Conservation (phyloP, 2,888 invertebrate genomes). For the Melieria picta region DNA sequence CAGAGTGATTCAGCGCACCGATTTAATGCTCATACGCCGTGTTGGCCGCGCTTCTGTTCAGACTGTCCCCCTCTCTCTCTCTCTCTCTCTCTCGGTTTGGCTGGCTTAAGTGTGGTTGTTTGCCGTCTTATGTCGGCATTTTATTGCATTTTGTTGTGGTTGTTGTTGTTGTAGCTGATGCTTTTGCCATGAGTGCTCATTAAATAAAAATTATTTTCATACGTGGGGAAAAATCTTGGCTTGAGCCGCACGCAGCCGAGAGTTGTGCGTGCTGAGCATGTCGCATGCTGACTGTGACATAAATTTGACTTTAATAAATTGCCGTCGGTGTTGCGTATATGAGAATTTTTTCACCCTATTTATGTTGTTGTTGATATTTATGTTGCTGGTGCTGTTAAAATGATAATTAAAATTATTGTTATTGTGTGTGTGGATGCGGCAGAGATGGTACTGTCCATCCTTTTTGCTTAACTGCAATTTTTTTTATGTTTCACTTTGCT, state of each 20-base stretch:
- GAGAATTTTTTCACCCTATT: background rate
- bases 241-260: background rate
- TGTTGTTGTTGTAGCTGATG: background rate
- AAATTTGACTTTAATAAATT: conserved; percentile 15
- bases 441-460: too few relatives aligned
- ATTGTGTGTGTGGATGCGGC: too few relatives aligned
- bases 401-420: too few relatives aligned
- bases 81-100: too few relatives aligned
- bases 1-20: too few relatives aligned
- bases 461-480: too few relatives aligned
- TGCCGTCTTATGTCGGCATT: background rate
- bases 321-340: background rate
- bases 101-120: too few relatives aligned
- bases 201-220: conserved; percentile 9
- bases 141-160: background rate
- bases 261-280: too few relatives aligned
- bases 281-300: background rate
- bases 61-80: too few relatives aligned
- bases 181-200: background rate
- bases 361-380: background rate
- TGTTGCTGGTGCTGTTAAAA: background rate
- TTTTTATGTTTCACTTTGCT: too few relatives aligned
- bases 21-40: too few relatives aligned
- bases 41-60: too few relatives aligned
- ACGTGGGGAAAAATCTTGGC: background rate